A percentile compares a stretch with the other conserved stretches of the same genome.
Conservation (phyloP, 2,113 vertebrate genomes). For the Ammospiza caudacuta region DNA sequence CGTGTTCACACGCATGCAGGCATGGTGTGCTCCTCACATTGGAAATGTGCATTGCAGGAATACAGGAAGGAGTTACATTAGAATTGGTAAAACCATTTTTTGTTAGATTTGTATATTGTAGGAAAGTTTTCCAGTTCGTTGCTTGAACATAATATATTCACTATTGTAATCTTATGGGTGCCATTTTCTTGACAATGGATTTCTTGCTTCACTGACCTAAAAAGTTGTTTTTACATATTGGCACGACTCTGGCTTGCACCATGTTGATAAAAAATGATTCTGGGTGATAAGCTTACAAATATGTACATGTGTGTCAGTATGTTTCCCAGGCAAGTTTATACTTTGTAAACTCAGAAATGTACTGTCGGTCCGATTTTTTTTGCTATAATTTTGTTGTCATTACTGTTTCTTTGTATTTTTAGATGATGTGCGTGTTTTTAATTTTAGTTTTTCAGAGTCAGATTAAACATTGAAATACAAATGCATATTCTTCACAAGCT, state of each 20-base stretch:
- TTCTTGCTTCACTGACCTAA: conserved; percentile 65
- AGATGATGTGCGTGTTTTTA: neutral
- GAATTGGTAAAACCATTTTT: neutral
- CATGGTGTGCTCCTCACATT: neutral
- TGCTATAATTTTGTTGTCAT: neutral
- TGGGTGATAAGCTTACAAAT: neutral
- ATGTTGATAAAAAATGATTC: neutral
- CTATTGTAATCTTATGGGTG: neutral
- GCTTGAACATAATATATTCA: conserved; percentile 11
- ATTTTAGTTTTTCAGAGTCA: neutral
- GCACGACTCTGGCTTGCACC: neutral
- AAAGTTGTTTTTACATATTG: conserved; percentile 48
- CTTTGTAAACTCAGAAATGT: conserved; percentile 6
- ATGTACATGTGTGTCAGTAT: rapidly evolving
- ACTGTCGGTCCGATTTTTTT: neutral
- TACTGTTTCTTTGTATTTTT: neutral
- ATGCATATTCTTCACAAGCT: neutral
- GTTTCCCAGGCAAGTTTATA: neutral
- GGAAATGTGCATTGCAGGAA: neutral
- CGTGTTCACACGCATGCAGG: neutral
- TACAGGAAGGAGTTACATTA: neutral
- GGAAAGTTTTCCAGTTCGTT: conserved; percentile 14
- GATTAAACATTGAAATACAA: neutral
- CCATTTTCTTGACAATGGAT: conserved; percentile 53
- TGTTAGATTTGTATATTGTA: neutral